Evolutionary conservation across 2,797 vertebrate species (phyloP).

Genomic region (Phaenicophaeus curvirostris): DNA sequence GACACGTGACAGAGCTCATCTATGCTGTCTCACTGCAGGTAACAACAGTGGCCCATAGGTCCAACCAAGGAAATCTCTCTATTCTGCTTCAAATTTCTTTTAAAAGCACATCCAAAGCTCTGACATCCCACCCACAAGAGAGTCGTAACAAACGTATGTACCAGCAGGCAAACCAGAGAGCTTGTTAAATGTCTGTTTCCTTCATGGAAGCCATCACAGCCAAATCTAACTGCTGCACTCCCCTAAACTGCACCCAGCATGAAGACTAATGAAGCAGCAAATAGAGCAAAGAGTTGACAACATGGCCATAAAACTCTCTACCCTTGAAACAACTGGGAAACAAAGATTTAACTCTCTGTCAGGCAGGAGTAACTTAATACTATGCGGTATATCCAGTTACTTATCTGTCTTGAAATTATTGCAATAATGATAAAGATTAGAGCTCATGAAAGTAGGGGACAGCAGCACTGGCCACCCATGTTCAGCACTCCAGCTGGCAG

Average conservation of each 20-base stretch:
- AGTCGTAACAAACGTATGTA: not conserved
- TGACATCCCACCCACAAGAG: not conserved
- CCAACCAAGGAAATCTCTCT: not conserved
- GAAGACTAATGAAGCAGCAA: slow-evolving; percentile 20
- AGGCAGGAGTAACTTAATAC: not conserved
- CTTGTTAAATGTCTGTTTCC: not conserved
- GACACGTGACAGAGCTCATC: not conserved
- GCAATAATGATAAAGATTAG: not conserved
- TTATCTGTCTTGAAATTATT: not conserved
- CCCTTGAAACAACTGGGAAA: slow-evolving; percentile 8
- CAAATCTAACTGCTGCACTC: not conserved
- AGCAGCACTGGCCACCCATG: not conserved
- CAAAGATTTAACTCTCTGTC: not conserved
- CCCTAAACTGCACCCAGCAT: not conserved
- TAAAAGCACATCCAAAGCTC: not conserved
- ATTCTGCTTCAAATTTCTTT: not conserved
- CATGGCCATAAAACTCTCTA: not conserved
- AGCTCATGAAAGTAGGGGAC: not conserved
- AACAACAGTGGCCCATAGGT: fast-evolving
- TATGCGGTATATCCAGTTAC: not conserved
- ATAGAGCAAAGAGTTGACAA: not conserved
- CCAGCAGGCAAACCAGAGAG: not conserved
- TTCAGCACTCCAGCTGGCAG: not conserved
- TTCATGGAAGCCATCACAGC: not conserved
- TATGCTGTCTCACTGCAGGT: not conserved